Percentiles rank a stretch among this genome's conserved stretches.
These are phyloP conservation scores for Hyla sarda DNA, from an alignment of 2,113 vertebrate genomes.

Conservation along the genomic window DNA sequence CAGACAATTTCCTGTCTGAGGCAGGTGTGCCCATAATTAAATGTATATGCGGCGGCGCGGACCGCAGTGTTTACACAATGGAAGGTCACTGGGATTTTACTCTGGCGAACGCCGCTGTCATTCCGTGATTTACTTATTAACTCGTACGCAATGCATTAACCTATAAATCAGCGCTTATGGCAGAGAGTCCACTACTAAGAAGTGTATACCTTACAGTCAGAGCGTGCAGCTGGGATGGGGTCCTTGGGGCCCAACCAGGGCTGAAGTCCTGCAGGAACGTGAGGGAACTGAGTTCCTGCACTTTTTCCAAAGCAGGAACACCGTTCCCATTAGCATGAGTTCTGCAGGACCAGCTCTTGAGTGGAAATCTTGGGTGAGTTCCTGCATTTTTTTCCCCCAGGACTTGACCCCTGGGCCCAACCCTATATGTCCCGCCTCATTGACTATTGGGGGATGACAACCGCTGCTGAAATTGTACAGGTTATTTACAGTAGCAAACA, in stretches of 20 bases:
- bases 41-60: constrained; percentile 5
- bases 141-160: background rate
- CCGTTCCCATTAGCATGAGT: no score
- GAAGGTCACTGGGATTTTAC: constrained; percentile 11
- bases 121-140: background rate
- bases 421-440: no score
- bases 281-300: no score
- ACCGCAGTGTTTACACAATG: constrained; percentile 18
- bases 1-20: constrained; percentile 45
- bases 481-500: no score
- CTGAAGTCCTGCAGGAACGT: no score
- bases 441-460: no score
- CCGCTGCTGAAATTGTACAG: no score
- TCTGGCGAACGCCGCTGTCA: background rate
- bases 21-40: constrained; percentile 44
- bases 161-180: background rate
- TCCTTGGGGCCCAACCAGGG: background rate
- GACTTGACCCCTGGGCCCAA: no score
- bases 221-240: background rate
- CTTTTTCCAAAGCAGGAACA: no score
- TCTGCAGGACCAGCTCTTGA: no score
- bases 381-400: no score
- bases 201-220: background rate
- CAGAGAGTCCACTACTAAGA: background rate
- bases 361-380: no score